Conservation (phyloP, 2,113 vertebrate genomes). For the Odontesthes bonariensis region DNA sequence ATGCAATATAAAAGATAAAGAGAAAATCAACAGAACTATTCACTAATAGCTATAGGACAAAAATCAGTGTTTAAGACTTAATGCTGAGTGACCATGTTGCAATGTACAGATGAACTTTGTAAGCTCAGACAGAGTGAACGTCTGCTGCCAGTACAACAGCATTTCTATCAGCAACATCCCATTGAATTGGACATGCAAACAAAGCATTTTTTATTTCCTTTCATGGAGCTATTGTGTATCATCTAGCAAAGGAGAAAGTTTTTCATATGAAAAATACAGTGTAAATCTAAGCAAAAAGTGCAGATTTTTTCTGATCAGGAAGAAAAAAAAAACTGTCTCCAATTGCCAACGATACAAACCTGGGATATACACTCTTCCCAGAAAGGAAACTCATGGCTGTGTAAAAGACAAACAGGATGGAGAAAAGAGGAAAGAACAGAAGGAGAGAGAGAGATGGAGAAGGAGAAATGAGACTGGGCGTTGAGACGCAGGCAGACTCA, state of each 20-base stretch:
- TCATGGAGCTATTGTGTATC: neutral
- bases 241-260: neutral
- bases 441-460: neutral
- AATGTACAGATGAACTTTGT: constrained; percentile 36
- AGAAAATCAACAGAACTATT: neutral
- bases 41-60: neutral
- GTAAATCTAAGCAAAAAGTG: no score
- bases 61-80: constrained; percentile 11
- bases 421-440: neutral
- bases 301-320: no score
- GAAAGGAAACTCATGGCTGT: no score
- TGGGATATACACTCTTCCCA: no score
- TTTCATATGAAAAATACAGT: neutral
- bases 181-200: neutral
- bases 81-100: constrained; percentile 3
- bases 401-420: neutral
- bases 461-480: constrained; percentile 39
- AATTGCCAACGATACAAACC: no score
- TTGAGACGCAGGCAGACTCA: constrained; percentile 37
- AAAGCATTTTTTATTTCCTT: neutral
- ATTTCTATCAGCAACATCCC: constrained; percentile 17
- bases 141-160: constrained; percentile 14
- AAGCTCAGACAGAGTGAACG: constrained; percentile 13
- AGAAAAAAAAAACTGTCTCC: no score
- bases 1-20: neutral